Conservation (phyloP, 2,113 vertebrate species). For the Nicator chloris region DNA sequence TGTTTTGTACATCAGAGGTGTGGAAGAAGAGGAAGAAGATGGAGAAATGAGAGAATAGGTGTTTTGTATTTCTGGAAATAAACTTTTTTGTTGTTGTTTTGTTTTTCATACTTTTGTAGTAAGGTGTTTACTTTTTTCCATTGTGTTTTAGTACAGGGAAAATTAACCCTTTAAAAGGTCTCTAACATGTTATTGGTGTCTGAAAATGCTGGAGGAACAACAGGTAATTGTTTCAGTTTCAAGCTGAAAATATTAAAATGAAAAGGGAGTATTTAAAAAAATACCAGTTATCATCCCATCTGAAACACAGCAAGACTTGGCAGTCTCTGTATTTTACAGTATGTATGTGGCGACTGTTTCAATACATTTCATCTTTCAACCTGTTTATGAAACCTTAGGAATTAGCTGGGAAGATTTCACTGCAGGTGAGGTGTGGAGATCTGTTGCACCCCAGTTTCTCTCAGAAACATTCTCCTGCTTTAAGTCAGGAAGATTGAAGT, state of each 20-base stretch:
- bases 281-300: not conserved
- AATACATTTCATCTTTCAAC: not conserved
- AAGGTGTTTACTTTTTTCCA: not conserved
- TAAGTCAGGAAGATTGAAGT: not conserved
- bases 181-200: not conserved
- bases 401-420: not conserved
- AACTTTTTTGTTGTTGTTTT: constrained; percentile 27
- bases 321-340: not conserved
- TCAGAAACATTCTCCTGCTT: not conserved
- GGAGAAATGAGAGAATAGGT: constrained; percentile 97
- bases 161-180: not conserved
- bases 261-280: not conserved
- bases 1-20: constrained; percentile 96
- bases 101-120: constrained; percentile 56
- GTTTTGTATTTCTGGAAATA: constrained; percentile 75
- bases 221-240: not conserved
- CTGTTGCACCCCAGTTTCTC: not conserved
- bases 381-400: not conserved
- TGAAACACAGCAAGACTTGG: not conserved
- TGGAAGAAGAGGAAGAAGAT: constrained; percentile 98
- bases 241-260: not conserved
- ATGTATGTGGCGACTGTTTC: not conserved
- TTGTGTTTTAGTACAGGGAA: not conserved
- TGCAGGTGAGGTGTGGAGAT: not conserved
- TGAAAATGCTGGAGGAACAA: not conserved